Evolutionary conservation across 2,797 vertebrate species (phyloP).

Genomic region (Sebastes melanostomus): DNA sequence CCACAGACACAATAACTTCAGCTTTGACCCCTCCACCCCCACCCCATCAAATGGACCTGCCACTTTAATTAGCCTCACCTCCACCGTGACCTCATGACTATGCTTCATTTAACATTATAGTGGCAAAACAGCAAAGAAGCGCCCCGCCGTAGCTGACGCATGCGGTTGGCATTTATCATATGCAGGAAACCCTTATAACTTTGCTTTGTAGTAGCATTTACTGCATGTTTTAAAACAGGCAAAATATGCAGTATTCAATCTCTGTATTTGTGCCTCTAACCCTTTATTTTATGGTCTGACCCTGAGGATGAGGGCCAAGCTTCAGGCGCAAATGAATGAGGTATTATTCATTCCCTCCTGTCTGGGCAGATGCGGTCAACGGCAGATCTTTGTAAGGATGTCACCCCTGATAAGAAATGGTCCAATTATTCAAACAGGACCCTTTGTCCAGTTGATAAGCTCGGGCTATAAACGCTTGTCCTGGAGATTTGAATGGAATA

Average conservation of each 20-base stretch:
- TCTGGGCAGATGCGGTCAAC: conserved; percentile 85
- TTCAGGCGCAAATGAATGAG: conserved; percentile 74
- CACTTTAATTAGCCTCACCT: conserved; percentile 70
- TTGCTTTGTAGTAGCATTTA: not conserved
- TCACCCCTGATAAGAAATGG: conserved; percentile 86
- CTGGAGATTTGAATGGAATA: conserved; percentile 83
- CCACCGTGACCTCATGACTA: conserved; percentile 59
- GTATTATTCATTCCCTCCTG: conserved; percentile 83
- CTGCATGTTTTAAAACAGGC: conserved; percentile 16
- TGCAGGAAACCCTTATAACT: conserved; percentile 9
- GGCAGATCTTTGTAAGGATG: conserved; percentile 86
- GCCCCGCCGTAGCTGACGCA: not conserved
- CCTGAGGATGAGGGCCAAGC: conserved; percentile 66
- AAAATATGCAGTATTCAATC: conserved; percentile 39
- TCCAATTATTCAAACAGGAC: conserved; percentile 85
- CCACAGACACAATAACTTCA: conserved; percentile 28
- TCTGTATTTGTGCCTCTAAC: conserved; percentile 40
- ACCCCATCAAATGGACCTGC: conserved; percentile 28
- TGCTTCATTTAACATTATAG: conserved; percentile 63
- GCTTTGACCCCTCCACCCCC: conserved; percentile 25
- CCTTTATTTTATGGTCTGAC: conserved; percentile 67
- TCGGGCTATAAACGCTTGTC: conserved; percentile 80
- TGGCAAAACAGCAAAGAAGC: conserved; percentile 5
- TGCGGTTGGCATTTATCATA: conserved; percentile 12
- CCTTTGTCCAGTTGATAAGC: conserved; percentile 84